Evolutionary conservation across 2,888 invertebrate genomes (phyloP), one percentile per base, ranked within the genome.

Genomic region (Omphaloscelis lunosa): DNA sequence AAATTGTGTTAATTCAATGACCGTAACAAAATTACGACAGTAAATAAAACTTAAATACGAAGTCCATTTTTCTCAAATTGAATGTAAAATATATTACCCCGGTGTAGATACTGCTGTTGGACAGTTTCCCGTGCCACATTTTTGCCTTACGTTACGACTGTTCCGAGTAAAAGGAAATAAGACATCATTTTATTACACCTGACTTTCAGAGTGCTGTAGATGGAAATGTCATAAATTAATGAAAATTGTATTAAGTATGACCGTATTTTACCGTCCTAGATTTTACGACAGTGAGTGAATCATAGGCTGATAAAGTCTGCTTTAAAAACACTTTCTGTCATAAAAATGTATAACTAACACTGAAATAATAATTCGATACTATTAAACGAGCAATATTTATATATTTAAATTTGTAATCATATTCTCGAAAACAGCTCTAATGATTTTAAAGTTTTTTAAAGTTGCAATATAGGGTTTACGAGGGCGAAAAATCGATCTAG

Each of bases 11-110:
- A 77, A 72, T 77, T 86, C 59, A 79, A 67, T 84, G 78, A 83
- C 82, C 70, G 83, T 85, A 81, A 79, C 79, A 84, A 83, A 84
- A 84, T 85, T 45, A 78, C 82, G 82, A 75, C 72, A 45, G 85
- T 84, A 86, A 90, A 86, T 91, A 91, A 90, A 89, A 89, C 90
- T 88, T 85, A 86, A 88, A 89, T 75, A 77, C 74, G 53, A 34
- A 53, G 85, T 85, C 86, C 89, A 86, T 85, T 91, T 91, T 90
- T 89, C 88, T 89, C 71, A 89, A 93, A 93, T 92, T 93, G 90
- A 91, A 93, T 92, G 88, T 91, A 90, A 92, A 93, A 93, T 92
- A 91, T 93, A 93, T 90, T 87, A 89, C 86, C 86, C 86, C 80
- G 84, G 89, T 89, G 89, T 90, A 88, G 84, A 88, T 86, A 82